Evolutionary conservation across 2,888 invertebrate species (phyloP), one percentile per base, ranked within the genome.

Genomic region (Apocheima hispidaria): DNA sequence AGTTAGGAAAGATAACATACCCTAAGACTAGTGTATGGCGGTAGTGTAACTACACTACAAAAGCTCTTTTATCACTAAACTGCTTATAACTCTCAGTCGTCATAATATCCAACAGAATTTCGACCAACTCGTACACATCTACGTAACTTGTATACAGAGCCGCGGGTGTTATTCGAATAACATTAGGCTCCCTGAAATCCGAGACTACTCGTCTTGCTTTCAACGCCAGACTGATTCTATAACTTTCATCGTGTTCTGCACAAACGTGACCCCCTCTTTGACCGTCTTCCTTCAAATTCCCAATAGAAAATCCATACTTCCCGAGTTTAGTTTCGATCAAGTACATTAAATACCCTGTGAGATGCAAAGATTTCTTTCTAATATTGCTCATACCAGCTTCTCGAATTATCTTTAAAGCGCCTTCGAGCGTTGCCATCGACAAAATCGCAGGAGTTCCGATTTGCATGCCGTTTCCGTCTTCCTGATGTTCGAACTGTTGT

Each of bases 311-410:
- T 0, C 87, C 88, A 35, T 81, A 79, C 3, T 71, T 18, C 0
- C 43, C 12, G 3, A 90, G 70, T 58, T 83, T 86, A 9, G 67
- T 77, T 41, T 90, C 90, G 2, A 88, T 75, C 2, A 91, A 71
- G 69, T 75, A 88, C 81, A 90, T 90, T 20, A 91, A 63, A 64
- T 91, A 90, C 0, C 79, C 80, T 0, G 91, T 90, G n/a, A 91
- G 80, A 7, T 84, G 80, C 21, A 90, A 70, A 1, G 91, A 90
- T 69, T 91, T 91, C 26, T 71, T 77, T n/a, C 91, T 78, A 26
- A 91, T 82, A 14, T 83, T 83, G 0, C 55, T 28, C 58, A 91
- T 74, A 0, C 87, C 87, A 0, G 88, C 89, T 69, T 90, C 87
- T 4, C 76, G 69, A 18, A 82, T 78, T 9, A 89, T 81, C 60